A percentile compares a stretch with the other conserved stretches of the same genome.
phyloP scores from a whole-genome alignment of 2,113 vertebrate species.

The Zosterops japonicus region DNA sequence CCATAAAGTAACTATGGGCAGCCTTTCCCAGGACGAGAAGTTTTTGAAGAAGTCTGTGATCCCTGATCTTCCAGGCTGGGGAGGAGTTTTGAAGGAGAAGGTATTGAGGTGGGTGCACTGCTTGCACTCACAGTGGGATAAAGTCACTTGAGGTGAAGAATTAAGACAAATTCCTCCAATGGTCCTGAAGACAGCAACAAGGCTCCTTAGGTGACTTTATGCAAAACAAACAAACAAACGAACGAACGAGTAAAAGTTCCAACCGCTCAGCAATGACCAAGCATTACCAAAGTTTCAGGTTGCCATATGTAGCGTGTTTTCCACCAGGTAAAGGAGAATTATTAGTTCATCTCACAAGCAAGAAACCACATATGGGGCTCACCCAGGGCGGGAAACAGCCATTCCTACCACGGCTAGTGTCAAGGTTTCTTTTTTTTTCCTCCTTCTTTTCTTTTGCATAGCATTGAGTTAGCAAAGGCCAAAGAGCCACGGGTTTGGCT shows the following conservation, averaged over 20 bases:
- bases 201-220: conserved; percentile 7
- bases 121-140: background rate
- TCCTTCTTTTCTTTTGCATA: conserved; percentile 68
- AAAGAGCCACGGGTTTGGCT: background rate
- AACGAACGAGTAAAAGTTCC: background rate
- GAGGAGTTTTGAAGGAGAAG: background rate
- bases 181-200: background rate
- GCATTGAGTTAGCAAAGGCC: conserved; percentile 48
- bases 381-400: conserved; percentile 45
- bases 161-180: background rate
- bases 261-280: background rate
- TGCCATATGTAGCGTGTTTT: background rate
- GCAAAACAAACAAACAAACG: background rate
- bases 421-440: conserved; percentile 28
- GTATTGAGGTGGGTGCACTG: background rate
- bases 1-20: conserved; percentile 89
- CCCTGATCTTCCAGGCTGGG: conserved; percentile 35
- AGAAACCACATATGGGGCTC: conserved; percentile 5
- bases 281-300: background rate
- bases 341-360: background rate
- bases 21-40: conserved; percentile 71
- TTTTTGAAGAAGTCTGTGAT: background rate
- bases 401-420: background rate
- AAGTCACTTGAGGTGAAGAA: conserved; percentile 12
- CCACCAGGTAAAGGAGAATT: background rate